Conservation (phyloP, 2,888 invertebrate species). For the Iphiclides podalirius region DNA sequence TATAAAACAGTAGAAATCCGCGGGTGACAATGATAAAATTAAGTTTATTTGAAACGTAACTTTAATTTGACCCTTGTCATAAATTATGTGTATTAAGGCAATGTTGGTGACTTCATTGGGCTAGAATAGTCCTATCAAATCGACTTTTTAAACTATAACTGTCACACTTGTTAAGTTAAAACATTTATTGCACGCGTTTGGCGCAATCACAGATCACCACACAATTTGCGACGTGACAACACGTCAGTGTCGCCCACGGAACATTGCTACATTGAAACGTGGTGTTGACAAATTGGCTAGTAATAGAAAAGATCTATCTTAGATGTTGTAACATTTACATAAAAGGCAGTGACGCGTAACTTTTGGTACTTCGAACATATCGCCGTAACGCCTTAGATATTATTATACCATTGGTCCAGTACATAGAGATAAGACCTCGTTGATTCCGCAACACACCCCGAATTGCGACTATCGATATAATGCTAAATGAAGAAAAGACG, state of each 20-base stretch:
- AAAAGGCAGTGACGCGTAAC: conserved; percentile 46
- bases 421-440: not conserved
- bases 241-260: no score
- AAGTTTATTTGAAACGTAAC: no score
- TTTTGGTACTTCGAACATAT: conserved; percentile 44
- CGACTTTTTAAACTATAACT: no score
- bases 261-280: not conserved
- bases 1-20: not conserved
- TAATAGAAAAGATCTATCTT: conserved; percentile 38
- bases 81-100: no score
- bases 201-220: no score
- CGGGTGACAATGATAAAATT: not conserved
- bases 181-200: no score
- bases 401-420: conserved; percentile 56
- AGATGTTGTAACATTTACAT: conserved; percentile 36
- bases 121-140: no score
- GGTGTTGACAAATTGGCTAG: conserved; percentile 8
- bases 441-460: not conserved
- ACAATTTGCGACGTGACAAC: no score
- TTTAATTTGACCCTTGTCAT: no score
- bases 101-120: no score
- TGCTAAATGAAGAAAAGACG: conserved; percentile 1
- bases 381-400: conserved; percentile 27
- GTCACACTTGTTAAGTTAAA: no score
- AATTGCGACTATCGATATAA: conserved; percentile 1